Evolutionary conservation across 2,797 vertebrate genomes (phyloP).

Genomic region (Labroides dimidiatus): DNA sequence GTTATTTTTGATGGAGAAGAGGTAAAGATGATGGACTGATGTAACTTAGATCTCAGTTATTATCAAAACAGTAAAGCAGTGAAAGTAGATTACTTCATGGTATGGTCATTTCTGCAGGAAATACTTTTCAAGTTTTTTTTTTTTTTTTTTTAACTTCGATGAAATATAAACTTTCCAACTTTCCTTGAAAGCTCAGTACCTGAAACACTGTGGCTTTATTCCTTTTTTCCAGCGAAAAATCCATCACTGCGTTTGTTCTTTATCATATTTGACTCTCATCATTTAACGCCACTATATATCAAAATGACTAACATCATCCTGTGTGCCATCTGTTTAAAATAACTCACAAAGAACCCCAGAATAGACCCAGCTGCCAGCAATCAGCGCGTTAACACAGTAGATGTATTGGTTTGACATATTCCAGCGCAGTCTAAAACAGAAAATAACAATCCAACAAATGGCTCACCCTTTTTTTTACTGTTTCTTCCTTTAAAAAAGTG

Average conservation of each 20-base stretch:
- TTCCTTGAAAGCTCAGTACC: not conserved
- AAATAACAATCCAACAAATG: not conserved
- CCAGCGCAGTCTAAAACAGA: slow-evolving; percentile 1
- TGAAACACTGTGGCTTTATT: not conserved
- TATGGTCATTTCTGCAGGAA: no score
- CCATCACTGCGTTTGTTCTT: not conserved
- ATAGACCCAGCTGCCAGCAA: slow-evolving; percentile 31
- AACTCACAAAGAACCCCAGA: slow-evolving; percentile 36
- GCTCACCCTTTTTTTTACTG: slow-evolving; percentile 11
- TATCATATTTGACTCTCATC: slow-evolving; percentile 4
- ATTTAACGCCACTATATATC: slow-evolving; percentile 40
- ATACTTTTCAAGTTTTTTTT: no score
- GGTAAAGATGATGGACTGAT: no score
- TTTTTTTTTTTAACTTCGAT: no score
- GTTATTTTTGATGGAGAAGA: no score
- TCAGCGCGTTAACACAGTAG: slow-evolving; percentile 16
- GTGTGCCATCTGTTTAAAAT: slow-evolving; percentile 55
- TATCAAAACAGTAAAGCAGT: no score
- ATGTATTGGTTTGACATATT: slow-evolving; percentile 6
- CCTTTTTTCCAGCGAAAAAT: not conserved
- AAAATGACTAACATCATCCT: slow-evolving; percentile 37
- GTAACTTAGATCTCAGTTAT: no score
- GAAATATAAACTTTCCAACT: not conserved
- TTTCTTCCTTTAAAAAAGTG: slow-evolving; percentile 12
- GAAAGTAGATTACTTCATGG: no score